A percentile compares a stretch with the other conserved stretches of the same genome.
Evolutionary conservation across 2,113 vertebrate genomes (phyloP).

Genomic region (Ictalurus punctatus): DNA sequence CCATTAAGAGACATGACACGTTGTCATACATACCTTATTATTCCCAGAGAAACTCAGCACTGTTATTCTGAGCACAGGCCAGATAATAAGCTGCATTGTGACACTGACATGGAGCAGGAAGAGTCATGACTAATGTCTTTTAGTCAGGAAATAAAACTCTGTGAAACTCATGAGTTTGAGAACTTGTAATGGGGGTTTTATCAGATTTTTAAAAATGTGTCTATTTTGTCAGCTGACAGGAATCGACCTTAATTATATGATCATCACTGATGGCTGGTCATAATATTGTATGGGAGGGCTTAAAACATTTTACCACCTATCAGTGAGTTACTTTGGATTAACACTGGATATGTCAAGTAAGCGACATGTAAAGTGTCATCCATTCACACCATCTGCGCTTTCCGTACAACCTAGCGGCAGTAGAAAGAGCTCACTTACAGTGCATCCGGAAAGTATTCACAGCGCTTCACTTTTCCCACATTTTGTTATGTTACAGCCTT

Average conservation of each 20-base stretch:
- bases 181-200: not conserved
- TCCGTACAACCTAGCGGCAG: not conserved
- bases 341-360: not conserved
- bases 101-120: not conserved
- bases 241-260: not conserved
- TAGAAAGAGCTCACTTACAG: not conserved
- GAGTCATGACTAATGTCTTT: not conserved
- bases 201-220: not conserved
- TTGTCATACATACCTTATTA: slow-evolving; percentile 26
- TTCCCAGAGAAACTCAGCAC: slow-evolving; percentile 3
- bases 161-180: not conserved
- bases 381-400: not conserved
- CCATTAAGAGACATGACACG: slow-evolving; percentile 23
- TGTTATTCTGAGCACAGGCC: slow-evolving; percentile 10
- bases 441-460: no score
- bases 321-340: not conserved
- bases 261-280: not conserved
- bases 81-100: slow-evolving; percentile 21
- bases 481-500: no score
- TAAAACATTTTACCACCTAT: not conserved
- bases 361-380: not conserved
- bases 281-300: not conserved
- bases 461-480: no score
- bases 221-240: not conserved
- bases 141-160: not conserved